Evolutionary conservation across 2,113 vertebrate genomes (phyloP).

Genomic region (Ginglymostoma cirratum): DNA sequence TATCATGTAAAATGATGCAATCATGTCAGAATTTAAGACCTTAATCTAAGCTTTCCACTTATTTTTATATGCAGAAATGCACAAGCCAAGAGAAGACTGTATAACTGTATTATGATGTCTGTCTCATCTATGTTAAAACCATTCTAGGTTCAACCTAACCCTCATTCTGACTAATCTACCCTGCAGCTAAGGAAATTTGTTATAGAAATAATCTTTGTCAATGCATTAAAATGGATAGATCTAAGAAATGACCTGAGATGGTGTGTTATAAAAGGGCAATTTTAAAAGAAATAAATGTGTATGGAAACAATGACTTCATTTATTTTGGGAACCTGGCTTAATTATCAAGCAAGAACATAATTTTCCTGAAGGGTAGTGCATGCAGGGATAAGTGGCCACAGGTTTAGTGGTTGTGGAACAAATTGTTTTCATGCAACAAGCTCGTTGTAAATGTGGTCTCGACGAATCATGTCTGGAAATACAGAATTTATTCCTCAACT

Average conservation of each 20-base stretch:
- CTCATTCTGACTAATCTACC: slow-evolving; percentile 28
- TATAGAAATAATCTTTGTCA: slow-evolving; percentile 30
- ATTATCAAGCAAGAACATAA: slow-evolving; percentile 20
- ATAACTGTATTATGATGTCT: slow-evolving; percentile 16
- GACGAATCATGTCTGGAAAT: slow-evolving; percentile 71
- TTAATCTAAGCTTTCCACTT: background rate
- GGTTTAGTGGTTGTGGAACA: slow-evolving; percentile 55
- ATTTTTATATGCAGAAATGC: background rate
- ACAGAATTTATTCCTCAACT: slow-evolving; percentile 76
- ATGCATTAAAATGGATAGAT: slow-evolving; percentile 32
- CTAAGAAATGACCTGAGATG: background rate
- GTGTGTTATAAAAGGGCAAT: background rate
- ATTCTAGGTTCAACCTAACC: background rate
- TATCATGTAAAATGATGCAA: slow-evolving; percentile 21
- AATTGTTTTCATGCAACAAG: slow-evolving; percentile 54
- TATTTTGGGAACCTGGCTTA: slow-evolving; percentile 20
- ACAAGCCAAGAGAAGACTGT: background rate
- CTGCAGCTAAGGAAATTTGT: slow-evolving; percentile 32
- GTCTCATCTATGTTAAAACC: background rate
- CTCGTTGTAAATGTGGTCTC: slow-evolving; percentile 63
- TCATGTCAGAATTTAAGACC: background rate
- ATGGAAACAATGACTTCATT: slow-evolving; percentile 3
- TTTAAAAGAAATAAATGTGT: slow-evolving; percentile 9
- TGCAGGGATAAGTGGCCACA: slow-evolving; percentile 48
- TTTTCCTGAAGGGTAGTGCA: slow-evolving; percentile 3